Evolutionary conservation across 2,113 vertebrate species (phyloP).

Genomic region (Egretta garzetta): DNA sequence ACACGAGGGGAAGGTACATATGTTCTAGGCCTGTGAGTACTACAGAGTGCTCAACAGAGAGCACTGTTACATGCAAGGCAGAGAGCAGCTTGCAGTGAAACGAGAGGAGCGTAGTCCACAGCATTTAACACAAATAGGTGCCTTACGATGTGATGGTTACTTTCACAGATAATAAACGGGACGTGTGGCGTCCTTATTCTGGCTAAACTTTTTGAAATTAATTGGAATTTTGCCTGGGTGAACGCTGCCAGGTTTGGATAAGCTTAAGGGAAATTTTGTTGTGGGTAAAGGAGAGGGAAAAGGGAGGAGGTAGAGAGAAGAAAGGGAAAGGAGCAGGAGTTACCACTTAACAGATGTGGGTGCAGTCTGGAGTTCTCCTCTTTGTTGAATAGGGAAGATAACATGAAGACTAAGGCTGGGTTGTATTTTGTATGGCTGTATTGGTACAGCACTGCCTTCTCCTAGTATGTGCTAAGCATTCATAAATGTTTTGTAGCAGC

Average conservation of each 20-base stretch:
- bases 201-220: not conserved
- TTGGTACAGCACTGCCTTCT: not conserved
- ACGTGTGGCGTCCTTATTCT: not conserved
- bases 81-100: not conserved
- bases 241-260: not conserved
- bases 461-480: not conserved
- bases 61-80: not conserved
- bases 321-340: not conserved
- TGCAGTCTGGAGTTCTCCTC: fast-evolving
- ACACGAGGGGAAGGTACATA: not conserved
- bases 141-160: not conserved
- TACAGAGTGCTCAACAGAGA: not conserved
- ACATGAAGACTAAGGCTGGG: not conserved
- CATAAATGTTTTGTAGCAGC: not conserved
- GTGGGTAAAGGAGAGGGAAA: not conserved
- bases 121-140: not conserved
- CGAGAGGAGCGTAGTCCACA: not conserved
- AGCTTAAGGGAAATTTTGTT: not conserved
- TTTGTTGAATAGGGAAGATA: not conserved
- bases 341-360: not conserved
- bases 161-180: not conserved
- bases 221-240: not conserved
- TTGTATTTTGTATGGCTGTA: not conserved
- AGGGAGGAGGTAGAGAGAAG: not conserved
- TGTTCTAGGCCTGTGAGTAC: not conserved